Percentiles rank a stretch among this genome's conserved stretches.
Evolutionary conservation across 2,113 vertebrate genomes (phyloP).

Genomic region (Orycteropus afer): DNA sequence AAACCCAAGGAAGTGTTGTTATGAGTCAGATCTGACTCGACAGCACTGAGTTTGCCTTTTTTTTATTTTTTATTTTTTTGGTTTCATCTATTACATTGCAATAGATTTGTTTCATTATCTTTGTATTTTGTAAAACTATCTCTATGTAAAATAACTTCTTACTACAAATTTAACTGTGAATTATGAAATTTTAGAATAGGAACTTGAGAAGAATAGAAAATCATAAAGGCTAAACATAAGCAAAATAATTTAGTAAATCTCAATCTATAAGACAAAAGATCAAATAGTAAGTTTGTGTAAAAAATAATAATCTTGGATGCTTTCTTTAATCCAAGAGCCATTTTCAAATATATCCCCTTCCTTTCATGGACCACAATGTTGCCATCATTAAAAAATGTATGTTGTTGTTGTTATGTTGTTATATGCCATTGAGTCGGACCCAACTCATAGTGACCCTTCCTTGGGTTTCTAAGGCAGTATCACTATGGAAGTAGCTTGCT

Average conservation of each 20-base stretch:
- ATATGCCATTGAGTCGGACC: too few relatives aligned
- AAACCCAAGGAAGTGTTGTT: too few relatives aligned
- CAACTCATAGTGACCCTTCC: too few relatives aligned
- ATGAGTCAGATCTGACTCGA: too few relatives aligned
- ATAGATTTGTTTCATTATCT: background rate
- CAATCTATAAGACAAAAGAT: background rate
- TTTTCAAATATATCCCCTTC: background rate
- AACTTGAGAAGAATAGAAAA: background rate
- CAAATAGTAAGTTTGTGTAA: background rate
- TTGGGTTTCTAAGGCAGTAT: too few relatives aligned
- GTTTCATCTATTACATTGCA: too few relatives aligned
- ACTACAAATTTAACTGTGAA: background rate
- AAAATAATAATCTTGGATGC: background rate
- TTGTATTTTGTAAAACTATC: background rate
- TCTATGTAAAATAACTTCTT: background rate
- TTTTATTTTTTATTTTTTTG: too few relatives aligned
- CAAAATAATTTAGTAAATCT: background rate
- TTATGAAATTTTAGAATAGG: background rate
- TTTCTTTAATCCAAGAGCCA: background rate
- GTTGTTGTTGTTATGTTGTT: too few relatives aligned
- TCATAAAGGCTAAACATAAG: background rate
- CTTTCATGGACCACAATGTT: background rate
- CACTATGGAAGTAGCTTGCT: too few relatives aligned
- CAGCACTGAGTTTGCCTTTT: too few relatives aligned
- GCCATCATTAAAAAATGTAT: background rate